Base-by-base conservation (phyloP, 2,888 invertebrate species). In the Pollenia griseotomentosa region DNA sequence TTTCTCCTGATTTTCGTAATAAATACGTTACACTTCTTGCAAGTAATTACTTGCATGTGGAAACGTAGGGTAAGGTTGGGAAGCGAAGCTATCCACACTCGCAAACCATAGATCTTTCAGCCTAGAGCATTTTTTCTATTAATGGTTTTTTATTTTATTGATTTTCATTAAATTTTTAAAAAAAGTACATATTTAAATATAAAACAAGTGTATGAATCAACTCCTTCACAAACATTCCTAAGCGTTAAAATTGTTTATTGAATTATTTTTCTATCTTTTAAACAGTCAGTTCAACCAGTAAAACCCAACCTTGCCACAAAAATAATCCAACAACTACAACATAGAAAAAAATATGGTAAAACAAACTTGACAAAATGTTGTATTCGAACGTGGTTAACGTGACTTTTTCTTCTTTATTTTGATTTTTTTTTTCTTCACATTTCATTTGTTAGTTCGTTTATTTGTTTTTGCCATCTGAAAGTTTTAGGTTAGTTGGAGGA, bases 341-440 rank as follows among this genome's bases (percentile, higher is more conserved):
- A 66, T 66, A 66, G 40, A 55, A 42, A 57, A 59, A 16, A 48
- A 55, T 48, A 44, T 40, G 23, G 19, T 3, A 63, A 86, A 74
- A 73, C 53, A 90, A 74, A 87, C 81, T 92, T 92, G 92, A 92
- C 92, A 92, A 92, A 92, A 92, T 92, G 92, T 92, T 92, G 65
- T 90, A 90, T 89, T 91, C 90, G 91, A 91, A 92, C 92, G 92
- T 92, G 92, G 90, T 90, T 92, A 91, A 92, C 92, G 92, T 92
- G 92, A 92, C 90, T 91, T 88, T 89, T 89, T 89, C 65, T 85
- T 87, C 79, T 59, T 77, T 83, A 84, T 88, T 88, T 83, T 84
- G 84, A 88, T 79, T 86, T 81, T 63, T 40, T 68, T 61, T 74
- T 61, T 44, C 2, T n/a, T 42, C 2, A 10, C 42, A n/a, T 10